Evolutionary conservation across 2,797 vertebrate species (phyloP).

Genomic region (Acipenser transmontanus): DNA sequence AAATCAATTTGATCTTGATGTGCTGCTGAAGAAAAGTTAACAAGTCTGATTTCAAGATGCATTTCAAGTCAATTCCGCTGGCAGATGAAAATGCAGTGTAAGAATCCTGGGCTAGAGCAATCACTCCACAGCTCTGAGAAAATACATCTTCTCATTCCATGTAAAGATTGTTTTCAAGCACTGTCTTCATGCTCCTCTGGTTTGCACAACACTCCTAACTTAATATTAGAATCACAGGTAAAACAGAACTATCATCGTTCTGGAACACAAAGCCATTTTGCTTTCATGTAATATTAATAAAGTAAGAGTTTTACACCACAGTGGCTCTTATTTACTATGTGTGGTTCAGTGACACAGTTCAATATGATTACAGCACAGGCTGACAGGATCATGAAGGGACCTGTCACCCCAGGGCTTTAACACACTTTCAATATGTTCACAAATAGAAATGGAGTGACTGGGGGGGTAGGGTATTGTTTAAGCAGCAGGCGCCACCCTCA

Average conservation of each 20-base stretch:
- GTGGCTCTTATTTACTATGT: constrained; percentile 33
- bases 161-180: background rate
- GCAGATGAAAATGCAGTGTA: background rate
- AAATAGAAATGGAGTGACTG: constrained; percentile 41
- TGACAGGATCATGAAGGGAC: constrained; percentile 33
- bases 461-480: background rate
- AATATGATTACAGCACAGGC: constrained; percentile 22
- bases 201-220: constrained; percentile 10
- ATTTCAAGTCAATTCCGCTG: no score
- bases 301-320: constrained; percentile 36
- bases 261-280: constrained; percentile 23
- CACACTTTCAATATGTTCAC: constrained; percentile 40
- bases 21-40: no score
- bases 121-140: no score
- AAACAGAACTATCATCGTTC: constrained; percentile 15
- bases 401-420: constrained; percentile 41
- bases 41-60: no score
- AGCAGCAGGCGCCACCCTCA: no score
- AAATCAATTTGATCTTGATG: no score
- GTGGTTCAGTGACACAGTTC: constrained; percentile 36
- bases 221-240: constrained; percentile 13
- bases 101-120: background rate
- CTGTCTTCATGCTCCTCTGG: constrained; percentile 11
- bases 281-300: constrained; percentile 33
- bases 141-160: no score